phyloP scores from a whole-genome alignment of 92 coral and sea anemone genomes.

The Parazoanthus atlanticus region DNA sequence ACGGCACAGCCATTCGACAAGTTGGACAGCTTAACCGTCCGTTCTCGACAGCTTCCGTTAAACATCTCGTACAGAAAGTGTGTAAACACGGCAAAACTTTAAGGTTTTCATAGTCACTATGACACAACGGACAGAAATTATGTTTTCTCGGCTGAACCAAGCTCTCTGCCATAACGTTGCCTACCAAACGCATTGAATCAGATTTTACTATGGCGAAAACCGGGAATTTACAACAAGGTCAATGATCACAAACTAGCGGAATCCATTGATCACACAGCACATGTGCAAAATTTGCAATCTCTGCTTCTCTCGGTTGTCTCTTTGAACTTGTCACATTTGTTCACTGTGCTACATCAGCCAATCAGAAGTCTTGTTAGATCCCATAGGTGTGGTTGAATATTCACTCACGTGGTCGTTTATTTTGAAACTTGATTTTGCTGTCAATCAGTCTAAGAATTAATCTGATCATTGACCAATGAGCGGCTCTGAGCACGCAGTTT shows the following conservation, averaged over 20 bases:
- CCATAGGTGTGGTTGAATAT: conserved; percentile 41
- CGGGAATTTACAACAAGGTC: conserved; percentile 44
- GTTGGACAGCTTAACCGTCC: conserved; percentile 94
- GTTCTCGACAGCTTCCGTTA: conserved; percentile 87
- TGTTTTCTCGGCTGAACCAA: conserved; percentile 75
- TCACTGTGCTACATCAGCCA: conserved; percentile 22
- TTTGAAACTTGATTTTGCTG: conserved; percentile 74
- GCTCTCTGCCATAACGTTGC: conserved; percentile 96
- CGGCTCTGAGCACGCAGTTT: conserved; percentile 40
- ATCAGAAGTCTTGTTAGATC: conserved; percentile 40
- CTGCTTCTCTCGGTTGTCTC: conserved; percentile 55
- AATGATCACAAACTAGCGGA: conserved; percentile 39
- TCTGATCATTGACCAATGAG: conserved; percentile 50
- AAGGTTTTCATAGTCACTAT: conserved; percentile 88
- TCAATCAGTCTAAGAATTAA: conserved; percentile 74
- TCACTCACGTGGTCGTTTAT: conserved; percentile 74
- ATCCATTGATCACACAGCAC: conserved; percentile 46
- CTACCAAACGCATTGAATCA: conserved; percentile 94
- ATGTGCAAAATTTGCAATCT: conserved; percentile 66
- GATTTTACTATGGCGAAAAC: conserved; percentile 50
- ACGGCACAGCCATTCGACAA: conserved; percentile 88
- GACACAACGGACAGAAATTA: conserved; percentile 86
- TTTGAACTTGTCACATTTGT: conserved; percentile 51
- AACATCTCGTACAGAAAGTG: conserved; percentile 94
- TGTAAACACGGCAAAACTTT: conserved; percentile 99